Evolutionary conservation across 2,888 invertebrate genomes (phyloP).

Genomic region (Nemotelus pantherinus): DNA sequence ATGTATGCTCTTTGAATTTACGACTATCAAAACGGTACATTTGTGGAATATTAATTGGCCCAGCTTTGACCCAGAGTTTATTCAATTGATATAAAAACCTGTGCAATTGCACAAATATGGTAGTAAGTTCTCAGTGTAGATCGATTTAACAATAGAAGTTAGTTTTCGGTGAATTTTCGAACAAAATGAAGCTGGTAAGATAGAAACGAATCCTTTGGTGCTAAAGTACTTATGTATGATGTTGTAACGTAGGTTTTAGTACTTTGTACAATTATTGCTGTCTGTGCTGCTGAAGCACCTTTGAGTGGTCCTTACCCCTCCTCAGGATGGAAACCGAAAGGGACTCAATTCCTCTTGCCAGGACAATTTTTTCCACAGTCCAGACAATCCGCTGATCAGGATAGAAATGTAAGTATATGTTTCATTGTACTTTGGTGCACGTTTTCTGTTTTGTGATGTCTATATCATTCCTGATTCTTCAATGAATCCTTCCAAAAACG

Average conservation of each 20-base stretch:
- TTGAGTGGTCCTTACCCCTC: slow-evolving; percentile 60
- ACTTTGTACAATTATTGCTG: slow-evolving; percentile 49
- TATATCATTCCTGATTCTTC: too few relatives aligned
- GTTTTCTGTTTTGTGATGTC: too few relatives aligned
- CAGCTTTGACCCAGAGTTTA: neutral
- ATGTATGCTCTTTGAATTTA: slow-evolving; percentile 23
- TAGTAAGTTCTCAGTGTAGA: slow-evolving; percentile 26
- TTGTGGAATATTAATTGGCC: slow-evolving; percentile 31
- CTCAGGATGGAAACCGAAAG: slow-evolving; percentile 63
- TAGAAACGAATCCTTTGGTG: neutral
- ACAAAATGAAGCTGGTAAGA: slow-evolving; percentile 32
- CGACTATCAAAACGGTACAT: slow-evolving; percentile 21
- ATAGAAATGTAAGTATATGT: neutral
- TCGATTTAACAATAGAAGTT: slow-evolving; percentile 17
- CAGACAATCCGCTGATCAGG: slow-evolving; percentile 47
- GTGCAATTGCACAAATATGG: slow-evolving; percentile 7
- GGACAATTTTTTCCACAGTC: slow-evolving; percentile 55
- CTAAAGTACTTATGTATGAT: neutral
- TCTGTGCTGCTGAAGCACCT: slow-evolving; percentile 55
- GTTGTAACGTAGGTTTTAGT: slow-evolving; percentile 51
- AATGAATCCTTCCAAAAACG: neutral
- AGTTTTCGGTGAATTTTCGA: too few relatives aligned
- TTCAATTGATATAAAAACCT: slow-evolving; percentile 39
- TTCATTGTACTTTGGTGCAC: neutral
- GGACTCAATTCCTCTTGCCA: slow-evolving; percentile 62